Conservation (phyloP, 2,888 invertebrate genomes). For the Galeopsomyia nigrocyanea region DNA sequence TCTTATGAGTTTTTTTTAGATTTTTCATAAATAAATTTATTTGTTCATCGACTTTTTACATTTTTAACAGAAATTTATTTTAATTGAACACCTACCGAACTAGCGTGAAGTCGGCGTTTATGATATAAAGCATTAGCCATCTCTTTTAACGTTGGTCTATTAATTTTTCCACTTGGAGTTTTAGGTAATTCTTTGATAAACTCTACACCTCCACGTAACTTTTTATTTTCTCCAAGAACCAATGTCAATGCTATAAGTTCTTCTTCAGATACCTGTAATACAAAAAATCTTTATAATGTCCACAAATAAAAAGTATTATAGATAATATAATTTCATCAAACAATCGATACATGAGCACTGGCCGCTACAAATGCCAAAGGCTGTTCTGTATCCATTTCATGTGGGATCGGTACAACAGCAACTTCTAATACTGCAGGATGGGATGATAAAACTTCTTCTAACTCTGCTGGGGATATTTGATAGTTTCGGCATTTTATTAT, state of each 20-base stretch:
- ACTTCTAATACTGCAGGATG: conserved; percentile 54
- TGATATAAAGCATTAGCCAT: conserved; percentile 35
- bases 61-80: too few species aligned
- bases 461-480: conserved; percentile 55
- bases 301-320: conserved; percentile 55
- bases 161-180: conserved; percentile 39
- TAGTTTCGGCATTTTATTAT: conserved; percentile 54
- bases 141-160: conserved; percentile 33
- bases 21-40: too few species aligned
- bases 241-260: conserved; percentile 21
- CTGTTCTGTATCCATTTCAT: conserved; percentile 48
- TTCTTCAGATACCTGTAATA: conserved; percentile 23
- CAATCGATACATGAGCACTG: conserved; percentile 41
- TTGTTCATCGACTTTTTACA: too few species aligned
- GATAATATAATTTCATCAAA: conserved; percentile 9
- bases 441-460: conserved; percentile 52
- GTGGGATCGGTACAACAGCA: conserved; percentile 53
- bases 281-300: neutral
- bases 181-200: conserved; percentile 33
- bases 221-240: conserved; percentile 26
- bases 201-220: conserved; percentile 31
- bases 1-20: too few species aligned
- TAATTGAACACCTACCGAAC: too few species aligned
- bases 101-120: too few species aligned
- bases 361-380: conserved; percentile 42